phyloP scores from a whole-genome alignment of 2,113 vertebrate species.

The Sprattus sprattus region DNA sequence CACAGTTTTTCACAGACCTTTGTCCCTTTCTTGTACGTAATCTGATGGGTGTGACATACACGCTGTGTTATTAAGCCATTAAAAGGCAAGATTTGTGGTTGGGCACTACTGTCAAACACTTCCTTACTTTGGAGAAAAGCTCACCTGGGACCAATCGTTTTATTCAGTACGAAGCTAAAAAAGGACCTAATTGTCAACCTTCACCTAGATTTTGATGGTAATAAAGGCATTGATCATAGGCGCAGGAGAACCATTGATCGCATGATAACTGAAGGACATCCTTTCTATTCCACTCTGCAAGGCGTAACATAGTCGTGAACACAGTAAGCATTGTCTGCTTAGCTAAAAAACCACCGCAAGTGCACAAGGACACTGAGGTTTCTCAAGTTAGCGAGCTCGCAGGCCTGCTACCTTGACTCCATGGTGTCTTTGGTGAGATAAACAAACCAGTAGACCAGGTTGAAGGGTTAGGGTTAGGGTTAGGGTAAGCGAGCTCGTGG shows the following conservation, averaged over 20 bases:
- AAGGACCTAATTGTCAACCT: not conserved
- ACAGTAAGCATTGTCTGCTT: not conserved
- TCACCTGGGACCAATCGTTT: not conserved
- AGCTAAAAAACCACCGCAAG: not conserved
- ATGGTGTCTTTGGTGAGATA: conserved; percentile 96
- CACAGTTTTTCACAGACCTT: not conserved
- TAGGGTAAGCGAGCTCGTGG: too few relatives aligned
- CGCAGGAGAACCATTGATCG: not conserved
- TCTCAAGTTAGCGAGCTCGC: not conserved
- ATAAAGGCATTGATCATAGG: not conserved
- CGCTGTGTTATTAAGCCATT: not conserved
- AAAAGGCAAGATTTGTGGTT: not conserved
- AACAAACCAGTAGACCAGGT: conserved; percentile 95
- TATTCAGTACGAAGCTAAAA: not conserved
- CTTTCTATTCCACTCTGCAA: not conserved
- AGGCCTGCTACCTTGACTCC: conserved; percentile 75
- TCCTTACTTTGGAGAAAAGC: not conserved
- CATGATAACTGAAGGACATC: not conserved
- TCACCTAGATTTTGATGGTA: not conserved
- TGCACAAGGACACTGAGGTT: not conserved
- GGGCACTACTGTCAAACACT: not conserved
- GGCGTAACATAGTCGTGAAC: not conserved
- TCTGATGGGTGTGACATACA: not conserved
- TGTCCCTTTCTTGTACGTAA: not conserved
- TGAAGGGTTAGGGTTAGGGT: too few relatives aligned